Evolutionary conservation across 2,113 vertebrate genomes (phyloP), one percentile per base, ranked within the genome.

Genomic region (Pelvicachromis taeniatus): DNA sequence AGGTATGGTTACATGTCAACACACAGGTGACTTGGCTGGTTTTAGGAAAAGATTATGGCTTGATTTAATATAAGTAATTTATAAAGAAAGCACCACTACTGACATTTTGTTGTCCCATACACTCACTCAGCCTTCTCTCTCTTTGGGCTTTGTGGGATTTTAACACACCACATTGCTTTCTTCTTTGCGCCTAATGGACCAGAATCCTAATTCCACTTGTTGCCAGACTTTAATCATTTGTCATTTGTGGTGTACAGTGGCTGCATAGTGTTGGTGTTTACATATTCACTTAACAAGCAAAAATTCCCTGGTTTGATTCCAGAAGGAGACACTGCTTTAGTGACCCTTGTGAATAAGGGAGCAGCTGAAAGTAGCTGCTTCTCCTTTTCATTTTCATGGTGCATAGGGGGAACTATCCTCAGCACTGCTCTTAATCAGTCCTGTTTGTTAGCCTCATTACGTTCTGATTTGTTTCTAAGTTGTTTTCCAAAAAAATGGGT

Each of bases 381-480:
- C 40, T 70, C 23, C 21, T 48, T 70, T 70, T 70, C 65, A 70
- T 70, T 70, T 70, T 70, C 65, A 29, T 48, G 65, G 45, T 75
- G 31, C 70, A 52, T 52, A 75, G 31, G 70, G 75, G 40, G 80
- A 82, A 86, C 77, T 26, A 53, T 86, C 79, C 78, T 84, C 58
- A 90, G 26, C 45, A 75, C 45, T 52, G 70, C 17, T 50, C 70
- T 75, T 52, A 75, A 93, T 87, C 78, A 89, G 88, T 48, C 56
- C 33, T 90, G 84, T 88, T 90, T 21, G 14, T 88, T 85, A 45
- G 80, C 84, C 81, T 90, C 83, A 61, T 88, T 88, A 86, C 35
- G 38, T 88, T 88, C 61, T 86, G 80, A 90, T 88, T 86, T 89
- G 85, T 89, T 89, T 90, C 63, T 56, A 61, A 58, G 73, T 85